These are phyloP conservation scores for Rallus limicola DNA, from an alignment of 2,113 vertebrate species.

Conservation along the genomic window DNA sequence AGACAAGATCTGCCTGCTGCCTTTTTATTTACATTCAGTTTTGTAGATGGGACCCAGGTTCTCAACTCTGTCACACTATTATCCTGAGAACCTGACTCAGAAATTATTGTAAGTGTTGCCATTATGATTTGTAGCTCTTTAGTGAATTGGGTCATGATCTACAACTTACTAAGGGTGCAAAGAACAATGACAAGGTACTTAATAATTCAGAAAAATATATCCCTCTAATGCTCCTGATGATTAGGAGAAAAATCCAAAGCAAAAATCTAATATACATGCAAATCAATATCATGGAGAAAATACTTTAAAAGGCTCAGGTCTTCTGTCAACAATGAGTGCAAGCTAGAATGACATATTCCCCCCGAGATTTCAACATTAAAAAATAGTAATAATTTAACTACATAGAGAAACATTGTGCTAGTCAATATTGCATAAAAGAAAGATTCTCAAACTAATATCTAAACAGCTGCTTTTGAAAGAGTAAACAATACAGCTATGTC, in stretches of 20 bases:
- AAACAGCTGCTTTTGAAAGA: neutral
- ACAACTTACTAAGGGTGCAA: neutral
- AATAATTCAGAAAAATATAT: neutral
- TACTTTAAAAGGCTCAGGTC: neutral
- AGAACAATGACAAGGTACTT: neutral
- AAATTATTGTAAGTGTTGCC: conserved; percentile 1
- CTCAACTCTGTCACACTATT: neutral
- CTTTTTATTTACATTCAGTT: neutral
- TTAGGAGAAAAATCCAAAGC: neutral
- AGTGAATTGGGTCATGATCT: neutral
- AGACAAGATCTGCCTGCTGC: neutral
- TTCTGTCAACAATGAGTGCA: neutral
- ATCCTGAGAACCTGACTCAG: neutral
- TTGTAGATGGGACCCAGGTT: neutral
- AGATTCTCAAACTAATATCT: neutral
- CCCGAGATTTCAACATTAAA: neutral
- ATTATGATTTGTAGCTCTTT: conserved; percentile 1
- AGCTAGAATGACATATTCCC: neutral
- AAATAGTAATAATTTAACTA: neutral
- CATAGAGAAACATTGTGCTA: neutral
- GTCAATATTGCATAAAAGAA: neutral
- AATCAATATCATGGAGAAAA: neutral
- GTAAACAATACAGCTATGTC: neutral
- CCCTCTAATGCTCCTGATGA: neutral
- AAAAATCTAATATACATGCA: conserved; percentile 22